These are phyloP conservation scores for Agonopterix heracliana DNA, from an alignment of 2,888 invertebrate genomes.

Conservation along the genomic window DNA sequence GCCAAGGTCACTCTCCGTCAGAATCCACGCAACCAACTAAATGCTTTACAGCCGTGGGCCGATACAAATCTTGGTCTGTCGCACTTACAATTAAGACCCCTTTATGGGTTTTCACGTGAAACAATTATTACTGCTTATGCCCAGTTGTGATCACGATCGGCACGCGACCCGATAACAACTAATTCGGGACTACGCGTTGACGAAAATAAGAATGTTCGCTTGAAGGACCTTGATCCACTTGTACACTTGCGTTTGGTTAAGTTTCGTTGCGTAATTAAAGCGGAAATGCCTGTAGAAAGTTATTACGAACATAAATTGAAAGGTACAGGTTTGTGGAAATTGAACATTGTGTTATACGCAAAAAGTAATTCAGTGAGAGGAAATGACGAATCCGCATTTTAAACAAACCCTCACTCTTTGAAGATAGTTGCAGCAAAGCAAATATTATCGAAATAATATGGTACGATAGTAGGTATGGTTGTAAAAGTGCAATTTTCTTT, in stretches of 20 bases:
- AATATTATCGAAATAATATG: too few relatives aligned
- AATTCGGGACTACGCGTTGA: slow-evolving; percentile 58
- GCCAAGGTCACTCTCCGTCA: slow-evolving; percentile 64
- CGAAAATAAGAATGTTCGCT: slow-evolving; percentile 35
- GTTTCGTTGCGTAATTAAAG: background rate
- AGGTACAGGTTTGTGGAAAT: too few relatives aligned
- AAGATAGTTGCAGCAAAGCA: too few relatives aligned
- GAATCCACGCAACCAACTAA: slow-evolving; percentile 56
- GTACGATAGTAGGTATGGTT: too few relatives aligned
- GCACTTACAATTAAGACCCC: slow-evolving; percentile 44
- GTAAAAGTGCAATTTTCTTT: too few relatives aligned
- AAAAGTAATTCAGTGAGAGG: background rate
- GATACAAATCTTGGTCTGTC: slow-evolving; percentile 54
- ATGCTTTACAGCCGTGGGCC: slow-evolving; percentile 32
- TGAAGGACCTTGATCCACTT: slow-evolving; percentile 1
- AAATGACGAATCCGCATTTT: too few relatives aligned
- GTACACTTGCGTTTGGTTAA: background rate
- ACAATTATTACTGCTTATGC: slow-evolving; percentile 51
- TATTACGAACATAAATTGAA: too few relatives aligned
- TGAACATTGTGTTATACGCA: too few relatives aligned
- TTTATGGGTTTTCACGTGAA: slow-evolving; percentile 48
- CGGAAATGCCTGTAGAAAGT: background rate
- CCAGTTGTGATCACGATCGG: slow-evolving; percentile 34
- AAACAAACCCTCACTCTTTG: too few relatives aligned
- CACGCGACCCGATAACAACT: slow-evolving; percentile 61